A percentile compares a stretch with the other conserved stretches of the same genome.
These are phyloP conservation scores for Hedychridium roseum DNA, from an alignment of 2,888 invertebrate species.

Conservation along the genomic window DNA sequence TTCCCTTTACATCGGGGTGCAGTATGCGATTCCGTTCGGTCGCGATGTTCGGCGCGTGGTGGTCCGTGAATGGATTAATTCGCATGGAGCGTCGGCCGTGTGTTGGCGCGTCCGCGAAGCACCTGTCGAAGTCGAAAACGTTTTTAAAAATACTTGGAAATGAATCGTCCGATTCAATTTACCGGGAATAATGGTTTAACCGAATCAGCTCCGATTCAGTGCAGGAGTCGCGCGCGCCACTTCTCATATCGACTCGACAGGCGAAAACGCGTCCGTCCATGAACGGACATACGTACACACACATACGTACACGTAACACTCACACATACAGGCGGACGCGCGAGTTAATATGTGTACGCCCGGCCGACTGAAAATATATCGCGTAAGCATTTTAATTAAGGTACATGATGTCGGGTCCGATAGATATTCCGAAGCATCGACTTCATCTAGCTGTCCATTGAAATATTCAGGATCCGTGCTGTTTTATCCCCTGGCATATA, in stretches of 20 bases:
- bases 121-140: slow-evolving; percentile 30
- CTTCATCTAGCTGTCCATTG: slow-evolving; percentile 22
- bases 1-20: slow-evolving; percentile 2
- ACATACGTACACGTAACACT: too few relatives aligned
- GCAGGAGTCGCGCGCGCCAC: not conserved
- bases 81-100: too few relatives aligned
- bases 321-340: not conserved
- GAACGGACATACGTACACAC: too few relatives aligned
- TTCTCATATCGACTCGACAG: too few relatives aligned
- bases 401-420: slow-evolving; percentile 19
- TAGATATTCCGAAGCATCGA: slow-evolving; percentile 8
- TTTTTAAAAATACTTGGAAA: slow-evolving; percentile 29
- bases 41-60: slow-evolving; percentile 8
- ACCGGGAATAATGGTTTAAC: slow-evolving; percentile 23
- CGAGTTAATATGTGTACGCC: not conserved
- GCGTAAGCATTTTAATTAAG: slow-evolving; percentile 30
- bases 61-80: slow-evolving; percentile 13
- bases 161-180: slow-evolving; percentile 32
- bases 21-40: not conserved
- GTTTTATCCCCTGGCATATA: too few relatives aligned
- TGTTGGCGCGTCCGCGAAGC: slow-evolving; percentile 17
- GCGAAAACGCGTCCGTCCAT: too few relatives aligned
- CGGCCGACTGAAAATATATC: slow-evolving; percentile 18
- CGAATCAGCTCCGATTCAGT: slow-evolving; percentile 7
- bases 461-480: slow-evolving; percentile 24